phyloP scores from a whole-genome alignment of 2,113 vertebrate genomes.

The Agelaius tricolor region DNA sequence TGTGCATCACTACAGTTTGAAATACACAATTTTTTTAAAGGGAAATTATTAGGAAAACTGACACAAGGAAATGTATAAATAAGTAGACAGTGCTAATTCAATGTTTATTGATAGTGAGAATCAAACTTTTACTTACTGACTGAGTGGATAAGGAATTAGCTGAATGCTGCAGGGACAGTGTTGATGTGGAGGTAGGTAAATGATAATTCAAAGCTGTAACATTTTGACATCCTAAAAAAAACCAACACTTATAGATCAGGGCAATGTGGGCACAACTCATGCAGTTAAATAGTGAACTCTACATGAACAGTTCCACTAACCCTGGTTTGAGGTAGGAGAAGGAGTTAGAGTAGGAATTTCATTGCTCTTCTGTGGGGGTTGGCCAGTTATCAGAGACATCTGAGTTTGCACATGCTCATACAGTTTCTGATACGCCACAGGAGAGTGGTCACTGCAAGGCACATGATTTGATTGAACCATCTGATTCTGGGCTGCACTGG shows the following conservation, averaged over 20 bases:
- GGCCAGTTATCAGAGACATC: constrained; percentile 70
- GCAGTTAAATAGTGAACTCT: background rate
- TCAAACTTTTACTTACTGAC: constrained; percentile 69
- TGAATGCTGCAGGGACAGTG: constrained; percentile 45
- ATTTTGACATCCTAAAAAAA: constrained; percentile 60
- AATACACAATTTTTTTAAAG: background rate
- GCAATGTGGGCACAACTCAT: background rate
- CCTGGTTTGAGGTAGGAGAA: constrained; percentile 32
- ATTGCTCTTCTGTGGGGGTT: constrained; percentile 4
- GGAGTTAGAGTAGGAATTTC: background rate
- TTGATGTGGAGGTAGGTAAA: constrained; percentile 45
- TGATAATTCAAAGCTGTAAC: constrained; percentile 43
- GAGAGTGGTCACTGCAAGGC: constrained; percentile 61
- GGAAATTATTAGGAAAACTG: background rate
- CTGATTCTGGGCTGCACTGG: background rate
- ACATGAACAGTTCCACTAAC: constrained; percentile 47
- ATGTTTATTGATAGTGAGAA: background rate
- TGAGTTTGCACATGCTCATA: constrained; percentile 76
- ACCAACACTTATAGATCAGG: background rate
- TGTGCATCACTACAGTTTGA: background rate
- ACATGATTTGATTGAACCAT: constrained; percentile 2
- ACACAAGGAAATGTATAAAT: background rate
- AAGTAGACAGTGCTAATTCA: background rate
- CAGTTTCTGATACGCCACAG: constrained; percentile 58
- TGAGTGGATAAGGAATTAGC: constrained; percentile 37